Evolutionary conservation across 2,888 invertebrate genomes (phyloP).

Genomic region (Hemicrepidius hirtus): DNA sequence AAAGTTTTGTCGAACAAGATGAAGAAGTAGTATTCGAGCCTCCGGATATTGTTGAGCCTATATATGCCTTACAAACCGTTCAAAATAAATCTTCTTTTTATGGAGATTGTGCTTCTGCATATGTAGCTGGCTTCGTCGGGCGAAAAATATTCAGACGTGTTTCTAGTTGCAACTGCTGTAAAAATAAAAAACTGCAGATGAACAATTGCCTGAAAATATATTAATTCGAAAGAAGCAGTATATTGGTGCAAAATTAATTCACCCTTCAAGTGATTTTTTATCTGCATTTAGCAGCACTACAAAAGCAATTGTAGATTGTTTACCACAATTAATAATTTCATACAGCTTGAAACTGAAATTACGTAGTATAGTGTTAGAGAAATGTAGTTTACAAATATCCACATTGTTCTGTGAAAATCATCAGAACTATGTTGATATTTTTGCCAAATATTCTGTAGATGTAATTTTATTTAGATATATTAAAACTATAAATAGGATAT

Average conservation of each 20-base stretch:
- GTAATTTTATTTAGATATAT: no score
- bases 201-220: slow-evolving; percentile 2
- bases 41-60: not conserved
- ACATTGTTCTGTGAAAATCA: no score
- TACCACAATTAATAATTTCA: not conserved
- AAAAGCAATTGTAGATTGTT: not conserved
- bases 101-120: not conserved
- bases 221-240: slow-evolving; percentile 3
- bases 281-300: not conserved
- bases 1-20: slow-evolving; percentile 4
- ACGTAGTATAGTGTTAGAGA: no score
- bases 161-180: no score
- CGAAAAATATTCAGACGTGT: not conserved
- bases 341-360: no score
- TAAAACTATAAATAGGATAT: no score
- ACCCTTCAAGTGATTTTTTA: not conserved
- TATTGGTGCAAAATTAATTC: not conserved
- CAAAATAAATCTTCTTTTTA: not conserved
- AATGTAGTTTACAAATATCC: no score
- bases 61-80: not conserved
- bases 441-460: no score
- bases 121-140: slow-evolving; percentile 1
- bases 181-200: not conserved
- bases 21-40: not conserved
- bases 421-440: no score